These are phyloP conservation scores for Euwallacea fornicatus DNA, from an alignment of 1,140 invertebrate species.

Conservation along the genomic window DNA sequence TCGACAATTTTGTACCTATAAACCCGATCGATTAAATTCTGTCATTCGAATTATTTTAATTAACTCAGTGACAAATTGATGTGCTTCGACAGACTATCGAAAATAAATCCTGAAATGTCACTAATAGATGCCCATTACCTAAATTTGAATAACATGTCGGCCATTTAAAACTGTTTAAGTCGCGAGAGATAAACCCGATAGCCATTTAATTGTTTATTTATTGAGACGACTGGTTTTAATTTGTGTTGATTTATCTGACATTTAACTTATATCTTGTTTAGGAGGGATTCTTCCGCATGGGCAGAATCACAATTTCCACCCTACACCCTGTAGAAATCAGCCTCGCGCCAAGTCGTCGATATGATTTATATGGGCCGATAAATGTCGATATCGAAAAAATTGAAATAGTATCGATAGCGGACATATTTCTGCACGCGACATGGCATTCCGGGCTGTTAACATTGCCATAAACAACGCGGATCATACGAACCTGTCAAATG, in stretches of 20 bases:
- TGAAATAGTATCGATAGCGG: conserved; percentile 46
- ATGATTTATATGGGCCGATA: conserved; percentile 35
- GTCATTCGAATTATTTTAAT: conserved; percentile 47
- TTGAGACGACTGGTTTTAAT: conserved; percentile 7
- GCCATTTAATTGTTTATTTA: conserved; percentile 25
- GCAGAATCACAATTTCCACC: background rate
- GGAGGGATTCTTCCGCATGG: background rate
- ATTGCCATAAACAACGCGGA: conserved; percentile 46
- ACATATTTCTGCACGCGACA: conserved; percentile 46
- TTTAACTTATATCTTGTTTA: background rate
- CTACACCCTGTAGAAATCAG: conserved; percentile 6
- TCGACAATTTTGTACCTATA: conserved; percentile 33
- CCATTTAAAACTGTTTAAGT: conserved; percentile 26
- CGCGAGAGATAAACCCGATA: conserved; percentile 10
- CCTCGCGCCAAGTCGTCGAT: conserved; percentile 16
- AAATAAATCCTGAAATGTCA: conserved; percentile 29
- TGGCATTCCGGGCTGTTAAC: conserved; percentile 44
- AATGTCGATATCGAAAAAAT: conserved; percentile 42
- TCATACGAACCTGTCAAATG: conserved; percentile 39
- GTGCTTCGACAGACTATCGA: conserved; percentile 24
- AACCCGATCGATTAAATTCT: conserved; percentile 40
- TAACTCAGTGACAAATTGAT: conserved; percentile 46
- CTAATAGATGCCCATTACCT: conserved; percentile 42
- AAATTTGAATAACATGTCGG: conserved; percentile 44
- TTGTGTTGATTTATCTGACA: too few species aligned